Conservation (phyloP, 2,113 vertebrate genomes). For the Dryoscopus gambensis region DNA sequence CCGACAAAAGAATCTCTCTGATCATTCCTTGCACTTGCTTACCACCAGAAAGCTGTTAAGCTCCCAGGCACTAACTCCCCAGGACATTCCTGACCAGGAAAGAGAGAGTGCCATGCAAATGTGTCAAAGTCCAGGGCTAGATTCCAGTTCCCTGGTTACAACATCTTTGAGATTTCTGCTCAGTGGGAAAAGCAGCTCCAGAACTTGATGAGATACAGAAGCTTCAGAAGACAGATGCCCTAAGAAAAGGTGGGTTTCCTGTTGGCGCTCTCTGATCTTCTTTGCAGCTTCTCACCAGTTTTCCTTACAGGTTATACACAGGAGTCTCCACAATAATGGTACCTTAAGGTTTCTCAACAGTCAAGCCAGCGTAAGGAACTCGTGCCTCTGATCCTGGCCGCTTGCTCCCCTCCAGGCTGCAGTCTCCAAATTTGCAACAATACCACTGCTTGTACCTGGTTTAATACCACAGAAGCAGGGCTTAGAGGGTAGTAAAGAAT, state of each 20-base stretch:
- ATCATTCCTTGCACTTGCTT: neutral
- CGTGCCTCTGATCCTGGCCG: neutral
- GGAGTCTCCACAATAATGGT: neutral
- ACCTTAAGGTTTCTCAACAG: neutral
- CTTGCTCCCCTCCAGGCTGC: neutral
- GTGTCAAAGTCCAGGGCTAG: neutral
- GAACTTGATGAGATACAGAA: neutral
- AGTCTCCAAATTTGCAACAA: neutral
- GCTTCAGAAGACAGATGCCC: neutral
- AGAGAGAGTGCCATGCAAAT: neutral
- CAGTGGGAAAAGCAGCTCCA: neutral
- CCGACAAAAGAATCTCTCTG: neutral
- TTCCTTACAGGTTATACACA: neutral
- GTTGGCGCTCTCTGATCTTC: neutral
- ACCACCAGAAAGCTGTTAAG: neutral
- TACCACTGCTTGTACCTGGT: neutral
- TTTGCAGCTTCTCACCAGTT: neutral
- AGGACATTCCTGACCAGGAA: neutral
- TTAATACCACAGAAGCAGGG: neutral
- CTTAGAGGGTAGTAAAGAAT: neutral
- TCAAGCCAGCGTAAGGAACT: neutral
- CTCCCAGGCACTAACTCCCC: neutral
- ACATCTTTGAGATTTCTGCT: neutral
- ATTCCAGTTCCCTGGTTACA: neutral
- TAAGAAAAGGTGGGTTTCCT: neutral